phyloP scores from a whole-genome alignment of 92 coral and sea anemone species.

The Metridium senile region DNA sequence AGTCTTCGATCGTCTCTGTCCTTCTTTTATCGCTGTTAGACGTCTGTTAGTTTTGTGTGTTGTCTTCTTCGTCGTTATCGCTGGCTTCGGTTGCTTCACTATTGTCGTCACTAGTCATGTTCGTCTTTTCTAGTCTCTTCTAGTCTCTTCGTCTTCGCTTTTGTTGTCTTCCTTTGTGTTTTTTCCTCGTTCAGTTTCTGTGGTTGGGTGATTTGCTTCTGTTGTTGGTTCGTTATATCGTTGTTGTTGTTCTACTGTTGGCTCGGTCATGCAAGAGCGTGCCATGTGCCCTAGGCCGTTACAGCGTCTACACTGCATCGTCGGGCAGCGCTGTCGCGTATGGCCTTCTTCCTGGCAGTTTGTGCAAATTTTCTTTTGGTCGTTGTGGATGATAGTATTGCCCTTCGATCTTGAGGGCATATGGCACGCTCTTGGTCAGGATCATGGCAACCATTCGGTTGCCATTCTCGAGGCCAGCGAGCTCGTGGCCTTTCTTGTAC shows the following conservation, averaged over 20 bases:
- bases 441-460: too few relatives aligned
- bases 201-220: background rate
- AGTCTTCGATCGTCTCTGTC: too few relatives aligned
- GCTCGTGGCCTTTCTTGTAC: background rate
- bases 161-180: background rate
- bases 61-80: too few relatives aligned
- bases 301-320: background rate
- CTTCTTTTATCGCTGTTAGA: too few relatives aligned
- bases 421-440: background rate
- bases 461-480: background rate
- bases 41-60: too few relatives aligned
- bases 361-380: background rate
- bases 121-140: background rate
- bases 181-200: background rate
- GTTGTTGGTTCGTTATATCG: background rate
- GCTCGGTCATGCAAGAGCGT: background rate
- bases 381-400: slow-evolving; percentile 1
- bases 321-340: background rate
- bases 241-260: background rate
- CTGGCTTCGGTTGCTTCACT: background rate
- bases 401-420: background rate
- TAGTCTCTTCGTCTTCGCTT: background rate
- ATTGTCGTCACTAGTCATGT: background rate
- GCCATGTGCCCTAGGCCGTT: background rate
- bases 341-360: too few relatives aligned